Base-by-base conservation (phyloP, 2,888 invertebrate genomes). In the Macaria notata region DNA sequence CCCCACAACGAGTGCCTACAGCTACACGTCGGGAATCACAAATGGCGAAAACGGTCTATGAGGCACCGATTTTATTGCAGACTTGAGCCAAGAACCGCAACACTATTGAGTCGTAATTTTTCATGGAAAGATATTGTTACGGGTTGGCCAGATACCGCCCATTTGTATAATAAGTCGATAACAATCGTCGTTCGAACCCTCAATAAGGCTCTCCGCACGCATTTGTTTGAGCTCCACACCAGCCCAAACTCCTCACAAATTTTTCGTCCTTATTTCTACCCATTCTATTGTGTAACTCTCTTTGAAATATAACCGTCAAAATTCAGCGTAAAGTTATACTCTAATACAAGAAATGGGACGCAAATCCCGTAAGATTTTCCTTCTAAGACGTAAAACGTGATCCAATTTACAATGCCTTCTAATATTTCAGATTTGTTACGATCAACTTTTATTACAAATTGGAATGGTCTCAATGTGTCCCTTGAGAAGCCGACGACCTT, bases 161-260 rank as follows among this genome's bases (percentile, higher is more conserved):
- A 79, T 87, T 88, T 85, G 86, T 87, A 87, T 88, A 87, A 88
- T 88, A 86, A 83, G 83, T 76, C 86, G 82, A 88, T 87, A 79
- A 81, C 72, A 73, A 81, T 83, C 81, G 81, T 75, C 81, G 76
- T 81, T 83, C 68, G 71, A 73, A 73, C 68, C 75, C 76, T 71
- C 75, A 72, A 77, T 81, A 80, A 76, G 76, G 73, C 73, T 72
- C 73, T 70, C 69, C 70, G 63, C 59, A 58, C 66, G 75, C 80
- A 79, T 83, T 84, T 78, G 79, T 77, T 78, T 72, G 73, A 75
- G 69, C 70, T 71, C 67, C 52, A 62, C 69, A 69, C 67, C 52
- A 62, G 61, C 60, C 65, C 68, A 74, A 74, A 78, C 70, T 76
- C 72, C 65, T 55, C 54, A 57, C 46, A 72, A 71, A 69, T 62